A percentile compares a stretch with the other conserved stretches of the same genome.
Conservation (phyloP, 2,113 vertebrate species). For the Orycteropus afer region DNA sequence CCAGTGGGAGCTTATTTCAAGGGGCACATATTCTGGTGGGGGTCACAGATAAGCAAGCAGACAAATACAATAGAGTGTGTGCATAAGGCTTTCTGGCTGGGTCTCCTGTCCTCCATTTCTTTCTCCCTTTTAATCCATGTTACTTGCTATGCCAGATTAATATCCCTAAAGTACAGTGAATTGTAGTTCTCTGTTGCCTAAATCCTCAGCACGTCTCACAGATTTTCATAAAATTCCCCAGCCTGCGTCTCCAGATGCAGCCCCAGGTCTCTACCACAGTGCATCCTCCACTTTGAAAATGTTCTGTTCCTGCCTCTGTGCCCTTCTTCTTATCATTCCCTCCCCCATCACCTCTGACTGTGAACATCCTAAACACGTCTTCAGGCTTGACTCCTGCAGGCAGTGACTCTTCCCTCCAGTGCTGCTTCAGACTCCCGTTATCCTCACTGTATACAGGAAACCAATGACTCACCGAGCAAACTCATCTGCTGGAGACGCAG, state of each 20-base stretch:
- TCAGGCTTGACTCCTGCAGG: neutral
- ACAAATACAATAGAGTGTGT: fast-evolving
- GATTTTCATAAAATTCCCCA: neutral
- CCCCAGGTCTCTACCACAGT: neutral
- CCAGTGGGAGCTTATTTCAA: neutral
- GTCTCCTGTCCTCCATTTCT: neutral
- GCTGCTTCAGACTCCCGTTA: neutral
- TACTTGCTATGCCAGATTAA: neutral
- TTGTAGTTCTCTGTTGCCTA: neutral
- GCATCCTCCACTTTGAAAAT: neutral
- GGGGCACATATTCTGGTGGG: neutral
- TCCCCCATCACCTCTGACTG: neutral
- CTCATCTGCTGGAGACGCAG: neutral
- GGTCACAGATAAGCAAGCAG: neutral
- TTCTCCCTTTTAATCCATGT: neutral
- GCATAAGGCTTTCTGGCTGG: neutral
- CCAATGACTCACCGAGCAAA: neutral
- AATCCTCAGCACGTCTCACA: neutral
- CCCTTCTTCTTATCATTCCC: neutral
- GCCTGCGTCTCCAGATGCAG: neutral
- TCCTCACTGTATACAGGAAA: neutral
- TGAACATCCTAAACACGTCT: neutral
- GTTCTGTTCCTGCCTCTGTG: neutral
- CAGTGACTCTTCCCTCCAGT: neutral
- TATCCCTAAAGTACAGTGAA: neutral